A percentile compares a stretch with the other conserved stretches of the same genome.
phyloP scores from a whole-genome alignment of 2,113 vertebrate species.

The Jacana jacana region DNA sequence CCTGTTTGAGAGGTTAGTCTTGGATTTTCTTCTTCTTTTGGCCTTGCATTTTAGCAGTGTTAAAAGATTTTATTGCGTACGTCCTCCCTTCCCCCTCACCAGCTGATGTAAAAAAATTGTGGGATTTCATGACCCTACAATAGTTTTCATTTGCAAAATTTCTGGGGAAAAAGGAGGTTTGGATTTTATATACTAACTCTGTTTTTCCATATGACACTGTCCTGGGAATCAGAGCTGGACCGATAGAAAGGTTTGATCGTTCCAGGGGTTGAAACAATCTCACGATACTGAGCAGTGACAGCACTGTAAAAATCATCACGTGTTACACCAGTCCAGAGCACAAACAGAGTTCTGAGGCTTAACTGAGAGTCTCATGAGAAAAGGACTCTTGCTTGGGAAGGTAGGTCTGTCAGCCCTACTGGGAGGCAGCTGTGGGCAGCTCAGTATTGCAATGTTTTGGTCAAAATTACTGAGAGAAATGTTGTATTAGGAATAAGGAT shows the following conservation, averaged over 20 bases:
- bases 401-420: not conserved
- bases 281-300: not conserved
- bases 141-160: not conserved
- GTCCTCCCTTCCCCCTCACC: not conserved
- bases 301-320: not conserved
- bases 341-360: not conserved
- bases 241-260: not conserved
- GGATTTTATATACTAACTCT: not conserved
- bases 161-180: not conserved
- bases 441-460: not conserved
- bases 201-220: not conserved
- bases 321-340: not conserved
- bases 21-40: conserved; percentile 5
- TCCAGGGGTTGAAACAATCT: not conserved
- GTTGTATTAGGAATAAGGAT: not conserved
- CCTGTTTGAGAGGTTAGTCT: conserved; percentile 26
- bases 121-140: not conserved
- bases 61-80: not conserved
- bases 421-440: not conserved
- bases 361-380: not conserved
- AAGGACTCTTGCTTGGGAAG: not conserved
- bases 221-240: not conserved
- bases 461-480: not conserved
- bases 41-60: not conserved
- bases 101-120: not conserved